Base-by-base conservation (phyloP, 2,888 invertebrate species). In the Drosophila yooni region DNA sequence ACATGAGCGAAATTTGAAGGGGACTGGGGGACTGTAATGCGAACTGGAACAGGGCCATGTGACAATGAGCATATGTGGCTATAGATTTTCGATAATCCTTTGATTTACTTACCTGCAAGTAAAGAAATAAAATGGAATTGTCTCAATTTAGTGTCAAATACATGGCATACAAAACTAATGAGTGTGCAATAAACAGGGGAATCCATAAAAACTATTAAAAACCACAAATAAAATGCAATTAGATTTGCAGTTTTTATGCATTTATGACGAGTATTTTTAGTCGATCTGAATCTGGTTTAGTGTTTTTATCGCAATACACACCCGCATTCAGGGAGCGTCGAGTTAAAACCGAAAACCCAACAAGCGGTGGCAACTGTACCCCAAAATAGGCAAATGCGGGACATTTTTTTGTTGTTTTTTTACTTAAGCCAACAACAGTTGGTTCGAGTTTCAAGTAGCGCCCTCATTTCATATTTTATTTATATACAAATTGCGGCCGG, bases 91-190 rank as follows among this genome's bases (percentile, higher is more conserved):
- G 60, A 63, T 82, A 67, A 62, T 58, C 78, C 68, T 72, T 61
- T 62, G 46, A 67, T 86, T 71, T 80, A 89, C 85, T 85, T 85
- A 85, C 85, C 85, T 85, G 88, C 64, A 89, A 85, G 56, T 74
- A 81, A 61, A 75, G 73, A 70, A 57, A 57, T 40, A 50, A 38
- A 67, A 29, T 4, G 31, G 21, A 74, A 69, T n/a, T 31, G 36
- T 2, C 3, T 25, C 1, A 25, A 4, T 25, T 46, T 46, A 25
- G 46, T 46, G 4, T 46, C 15, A 25, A 25, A 25, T 25, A 15
- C 13, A 6, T 43, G 3, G 21, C 3, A 13, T 6, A 21, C 3
- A 3, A n/a, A n/a, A 6, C n/a, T 27, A 34, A 21, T 34, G 18
- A 52, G 52, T n/a, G 18, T 38, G 27, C 21, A 40, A 21, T 34